These are phyloP conservation scores for Pollachius pollachius DNA, from an alignment of 2,113 vertebrate species.

Conservation along the genomic window DNA sequence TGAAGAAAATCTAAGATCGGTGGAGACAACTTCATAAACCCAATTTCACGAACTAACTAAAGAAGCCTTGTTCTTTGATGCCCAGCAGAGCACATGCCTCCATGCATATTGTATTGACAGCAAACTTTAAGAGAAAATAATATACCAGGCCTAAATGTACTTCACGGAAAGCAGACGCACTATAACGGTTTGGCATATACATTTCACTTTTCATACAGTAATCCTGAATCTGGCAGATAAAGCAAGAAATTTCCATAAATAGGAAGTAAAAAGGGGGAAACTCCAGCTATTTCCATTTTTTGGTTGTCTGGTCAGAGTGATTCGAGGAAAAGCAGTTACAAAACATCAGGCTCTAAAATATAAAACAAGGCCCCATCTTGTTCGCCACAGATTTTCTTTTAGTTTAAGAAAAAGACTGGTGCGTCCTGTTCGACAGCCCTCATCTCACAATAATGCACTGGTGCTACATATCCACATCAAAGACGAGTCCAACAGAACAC, in stretches of 20 bases:
- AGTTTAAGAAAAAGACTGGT: not conserved
- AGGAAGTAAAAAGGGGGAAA: slow-evolving; percentile 30
- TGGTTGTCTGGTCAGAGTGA: slow-evolving; percentile 63
- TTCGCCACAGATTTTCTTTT: slow-evolving; percentile 21
- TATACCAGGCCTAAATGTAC: not conserved
- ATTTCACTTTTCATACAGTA: slow-evolving; percentile 13
- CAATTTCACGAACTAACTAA: too few species aligned
- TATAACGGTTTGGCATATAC: not conserved
- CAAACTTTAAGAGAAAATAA: not conserved
- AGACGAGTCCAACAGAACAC: not conserved
- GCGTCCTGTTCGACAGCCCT: not conserved
- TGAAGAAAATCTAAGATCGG: too few species aligned
- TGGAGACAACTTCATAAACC: too few species aligned
- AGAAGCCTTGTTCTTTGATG: too few species aligned
- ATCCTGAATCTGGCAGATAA: slow-evolving; percentile 11
- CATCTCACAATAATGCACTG: not conserved
- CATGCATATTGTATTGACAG: not conserved
- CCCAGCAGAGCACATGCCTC: not conserved
- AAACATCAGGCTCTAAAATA: slow-evolving; percentile 56
- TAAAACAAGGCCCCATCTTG: slow-evolving; percentile 30
- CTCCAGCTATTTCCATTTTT: slow-evolving; percentile 60
- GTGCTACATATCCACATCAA: not conserved
- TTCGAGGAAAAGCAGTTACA: slow-evolving; percentile 66
- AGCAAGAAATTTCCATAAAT: slow-evolving; percentile 53
- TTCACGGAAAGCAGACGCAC: not conserved